Base-by-base conservation (phyloP, 2,888 invertebrate species). In the Ptilodon capucinus region DNA sequence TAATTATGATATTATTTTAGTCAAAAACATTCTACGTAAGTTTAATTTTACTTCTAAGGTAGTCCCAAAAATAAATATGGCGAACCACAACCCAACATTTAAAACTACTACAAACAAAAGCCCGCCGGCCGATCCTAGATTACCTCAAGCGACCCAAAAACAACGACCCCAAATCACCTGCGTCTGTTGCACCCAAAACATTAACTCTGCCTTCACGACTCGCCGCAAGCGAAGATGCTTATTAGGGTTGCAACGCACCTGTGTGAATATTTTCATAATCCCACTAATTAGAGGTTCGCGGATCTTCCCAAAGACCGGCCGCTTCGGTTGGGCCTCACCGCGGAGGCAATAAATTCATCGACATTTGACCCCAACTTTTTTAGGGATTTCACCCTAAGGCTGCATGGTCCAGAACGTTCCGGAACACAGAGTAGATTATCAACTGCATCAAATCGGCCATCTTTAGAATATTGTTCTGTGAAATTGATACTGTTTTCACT, bases 201-300 rank as follows among this genome's bases (percentile, higher is more conserved):
- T 89, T 87, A 88, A 82, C 72, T 67, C 71, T 54, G 28, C 76
- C 74, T 64, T 81, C 91, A 91, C 91, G 91, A 88, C 76, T 81
- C 60, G 91, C 91, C 91, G 72, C 74, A 62, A 88, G 91, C 90
- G 70, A 84, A 86, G 79, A 81, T 79, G 79, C 88, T 90, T 90
- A 90, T 91, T 90, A 91, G 80, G 87, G 83, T 74, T 76, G 84
- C 74, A 69, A 72, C 71, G 88, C 91, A 91, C 91, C 91, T 91
- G 91, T 91, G 89, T 89, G 90, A 89, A 90, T 90, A 84, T 89
- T 88, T 86, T 84, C 88, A 88, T 89, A 89, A 88, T 87, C 88
- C 85, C 76, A 81, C 82, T 91, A 91, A 91, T 91, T 91, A 91
- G 85, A 84, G 91, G 91, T 90, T 89, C 80, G 91, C 89, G 83